A percentile compares a stretch with the other conserved stretches of the same genome.
Evolutionary conservation across 2,113 vertebrate species (phyloP).

Genomic region (Proterorhinus semilunaris): DNA sequence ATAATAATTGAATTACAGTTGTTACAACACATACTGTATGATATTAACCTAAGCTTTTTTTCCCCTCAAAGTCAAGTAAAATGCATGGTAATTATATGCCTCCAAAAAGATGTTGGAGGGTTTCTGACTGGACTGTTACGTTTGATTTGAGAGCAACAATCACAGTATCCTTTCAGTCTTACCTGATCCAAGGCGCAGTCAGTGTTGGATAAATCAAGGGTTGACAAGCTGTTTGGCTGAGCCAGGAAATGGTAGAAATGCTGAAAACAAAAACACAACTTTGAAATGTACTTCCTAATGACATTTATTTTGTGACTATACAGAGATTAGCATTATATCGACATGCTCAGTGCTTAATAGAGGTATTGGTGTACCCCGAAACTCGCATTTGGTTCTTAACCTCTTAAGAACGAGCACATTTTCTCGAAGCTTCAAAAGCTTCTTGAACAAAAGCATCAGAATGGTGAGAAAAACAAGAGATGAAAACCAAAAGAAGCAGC

Average conservation of each 20-base stretch:
- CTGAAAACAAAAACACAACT: conserved; percentile 31
- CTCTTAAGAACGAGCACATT: too few species aligned
- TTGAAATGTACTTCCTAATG: background rate
- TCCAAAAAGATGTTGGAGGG: background rate
- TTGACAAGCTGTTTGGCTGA: conserved; percentile 66
- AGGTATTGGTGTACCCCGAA: too few species aligned
- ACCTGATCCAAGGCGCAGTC: conserved; percentile 73
- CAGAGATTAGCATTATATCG: too few species aligned
- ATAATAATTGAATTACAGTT: conserved; percentile 32
- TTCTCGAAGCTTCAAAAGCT: too few species aligned
- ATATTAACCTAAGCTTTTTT: conserved; percentile 12
- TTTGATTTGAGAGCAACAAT: background rate
- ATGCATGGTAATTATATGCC: background rate
- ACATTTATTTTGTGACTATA: too few species aligned
- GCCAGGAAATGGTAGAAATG: conserved; percentile 71
- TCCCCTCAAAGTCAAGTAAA: conserved; percentile 1
- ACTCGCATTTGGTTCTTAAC: too few species aligned
- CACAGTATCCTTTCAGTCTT: conserved; percentile 12
- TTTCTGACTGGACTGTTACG: background rate
- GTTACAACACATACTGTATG: conserved; percentile 17
- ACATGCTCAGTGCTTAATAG: too few species aligned
- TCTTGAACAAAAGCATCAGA: too few species aligned
- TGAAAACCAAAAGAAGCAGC: too few species aligned
- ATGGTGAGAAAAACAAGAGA: too few species aligned
- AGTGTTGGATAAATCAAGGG: conserved; percentile 71